A percentile compares a stretch with the other conserved stretches of the same genome.
These are phyloP conservation scores for Metacarcinus magister DNA, from an alignment of 2,888 invertebrate species.

Conservation along the genomic window DNA sequence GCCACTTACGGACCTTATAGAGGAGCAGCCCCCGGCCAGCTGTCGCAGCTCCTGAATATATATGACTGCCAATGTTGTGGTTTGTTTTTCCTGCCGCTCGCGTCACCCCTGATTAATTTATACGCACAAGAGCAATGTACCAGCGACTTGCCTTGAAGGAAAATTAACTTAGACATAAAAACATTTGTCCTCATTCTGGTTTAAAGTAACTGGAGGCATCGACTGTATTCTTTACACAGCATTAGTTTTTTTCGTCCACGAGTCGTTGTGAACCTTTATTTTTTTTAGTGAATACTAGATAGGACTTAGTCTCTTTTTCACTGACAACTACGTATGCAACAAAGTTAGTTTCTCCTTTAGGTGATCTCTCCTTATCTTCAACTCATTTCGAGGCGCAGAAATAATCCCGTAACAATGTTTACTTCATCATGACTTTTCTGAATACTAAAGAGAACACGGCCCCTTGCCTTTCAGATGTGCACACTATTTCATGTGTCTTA, in stretches of 20 bases:
- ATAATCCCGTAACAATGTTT: neutral
- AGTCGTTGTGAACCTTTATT: neutral
- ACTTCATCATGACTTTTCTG: neutral
- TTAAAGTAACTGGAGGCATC: neutral
- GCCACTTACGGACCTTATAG: neutral
- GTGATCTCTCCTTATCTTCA: neutral
- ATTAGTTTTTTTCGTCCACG: neutral
- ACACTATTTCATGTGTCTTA: neutral
- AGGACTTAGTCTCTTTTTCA: neutral
- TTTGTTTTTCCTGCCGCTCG: neutral
- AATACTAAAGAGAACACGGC: neutral
- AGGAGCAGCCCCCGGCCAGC: neutral
- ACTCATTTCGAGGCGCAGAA: neutral
- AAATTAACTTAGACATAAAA: neutral
- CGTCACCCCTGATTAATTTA: slow-evolving; percentile 13
- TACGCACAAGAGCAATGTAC: neutral
- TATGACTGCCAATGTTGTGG: neutral
- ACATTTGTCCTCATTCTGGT: neutral
- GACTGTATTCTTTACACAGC: neutral
- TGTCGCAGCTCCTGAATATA: slow-evolving; percentile 19
- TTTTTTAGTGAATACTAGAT: neutral
- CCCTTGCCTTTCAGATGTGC: neutral
- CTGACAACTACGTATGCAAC: neutral
- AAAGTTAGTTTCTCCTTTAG: neutral
- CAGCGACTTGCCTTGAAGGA: neutral